Conservation (phyloP, 2,113 vertebrate species). For the Mystacornis crossleyi region DNA sequence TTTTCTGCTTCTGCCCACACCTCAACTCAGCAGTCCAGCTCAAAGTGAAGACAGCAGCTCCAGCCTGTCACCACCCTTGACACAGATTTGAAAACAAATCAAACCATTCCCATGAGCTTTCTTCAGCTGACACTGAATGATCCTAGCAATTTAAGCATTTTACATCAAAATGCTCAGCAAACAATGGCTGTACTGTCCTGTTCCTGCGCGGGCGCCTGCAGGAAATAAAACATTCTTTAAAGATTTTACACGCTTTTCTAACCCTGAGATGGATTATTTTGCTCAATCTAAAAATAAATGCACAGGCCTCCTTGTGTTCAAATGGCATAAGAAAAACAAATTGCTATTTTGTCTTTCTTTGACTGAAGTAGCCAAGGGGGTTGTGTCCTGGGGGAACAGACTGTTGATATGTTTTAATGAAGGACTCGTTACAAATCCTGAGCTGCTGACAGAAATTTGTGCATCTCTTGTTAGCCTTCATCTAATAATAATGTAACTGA, state of each 20-base stretch:
- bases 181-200: not conserved
- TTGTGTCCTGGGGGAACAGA: not conserved
- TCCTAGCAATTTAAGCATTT: slow-evolving; percentile 2
- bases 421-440: not conserved
- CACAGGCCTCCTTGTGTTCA: not conserved
- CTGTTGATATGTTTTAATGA: not conserved
- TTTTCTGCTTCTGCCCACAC: not conserved
- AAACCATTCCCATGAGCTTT: slow-evolving; percentile 5
- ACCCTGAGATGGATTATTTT: slow-evolving; percentile 44
- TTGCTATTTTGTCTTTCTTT: not conserved
- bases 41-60: not conserved
- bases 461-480: not conserved
- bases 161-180: slow-evolving; percentile 29
- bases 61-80: not conserved
- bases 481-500: not conserved
- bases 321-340: not conserved
- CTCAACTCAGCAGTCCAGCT: not conserved
- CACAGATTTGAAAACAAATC: not conserved
- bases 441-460: not conserved
- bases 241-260: slow-evolving; percentile 46
- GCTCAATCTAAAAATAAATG: slow-evolving; percentile 30
- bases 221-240: slow-evolving; percentile 47
- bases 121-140: slow-evolving; percentile 17
- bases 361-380: not conserved
- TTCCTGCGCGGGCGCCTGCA: not conserved